phyloP scores from a whole-genome alignment of 2,113 vertebrate genomes.

The Eubucco bourcierii region DNA sequence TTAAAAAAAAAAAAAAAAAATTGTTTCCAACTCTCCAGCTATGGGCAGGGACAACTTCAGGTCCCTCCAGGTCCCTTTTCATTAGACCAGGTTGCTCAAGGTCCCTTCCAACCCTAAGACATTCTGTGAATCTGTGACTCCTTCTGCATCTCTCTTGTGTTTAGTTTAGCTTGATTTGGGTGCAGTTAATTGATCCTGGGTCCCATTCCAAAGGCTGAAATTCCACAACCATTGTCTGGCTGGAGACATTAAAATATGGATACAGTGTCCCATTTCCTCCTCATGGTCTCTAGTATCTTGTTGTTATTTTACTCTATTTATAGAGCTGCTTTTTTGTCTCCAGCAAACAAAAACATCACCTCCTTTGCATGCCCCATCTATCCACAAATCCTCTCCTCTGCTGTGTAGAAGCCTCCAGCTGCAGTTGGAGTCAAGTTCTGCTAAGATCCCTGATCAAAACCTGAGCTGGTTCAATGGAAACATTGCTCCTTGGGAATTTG shows the following conservation, averaged over 20 bases:
- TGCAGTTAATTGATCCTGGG: background rate
- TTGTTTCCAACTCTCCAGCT: too few species aligned
- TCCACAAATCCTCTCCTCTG: background rate
- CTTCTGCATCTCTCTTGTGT: background rate
- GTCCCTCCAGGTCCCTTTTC: too few species aligned
- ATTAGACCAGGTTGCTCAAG: too few species aligned
- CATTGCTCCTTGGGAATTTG: background rate
- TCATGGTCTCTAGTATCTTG: background rate
- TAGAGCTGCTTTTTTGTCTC: background rate
- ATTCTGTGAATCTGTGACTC: too few species aligned
- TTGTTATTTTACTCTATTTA: background rate
- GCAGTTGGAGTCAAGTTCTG: background rate
- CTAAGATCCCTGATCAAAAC: conserved; percentile 20
- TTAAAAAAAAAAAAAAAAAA: too few species aligned
- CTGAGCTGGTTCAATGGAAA: background rate
- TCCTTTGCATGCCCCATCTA: background rate
- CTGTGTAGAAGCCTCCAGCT: background rate
- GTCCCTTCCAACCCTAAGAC: too few species aligned
- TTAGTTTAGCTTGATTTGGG: background rate
- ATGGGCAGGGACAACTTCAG: too few species aligned
- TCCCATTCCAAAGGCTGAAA: rapidly evolving
- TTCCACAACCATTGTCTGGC: rapidly evolving
- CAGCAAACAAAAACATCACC: background rate
- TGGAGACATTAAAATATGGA: background rate
- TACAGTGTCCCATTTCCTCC: too few species aligned